Evolutionary conservation across 2,888 invertebrate species (phyloP).

Genomic region (Autographa gamma): DNA sequence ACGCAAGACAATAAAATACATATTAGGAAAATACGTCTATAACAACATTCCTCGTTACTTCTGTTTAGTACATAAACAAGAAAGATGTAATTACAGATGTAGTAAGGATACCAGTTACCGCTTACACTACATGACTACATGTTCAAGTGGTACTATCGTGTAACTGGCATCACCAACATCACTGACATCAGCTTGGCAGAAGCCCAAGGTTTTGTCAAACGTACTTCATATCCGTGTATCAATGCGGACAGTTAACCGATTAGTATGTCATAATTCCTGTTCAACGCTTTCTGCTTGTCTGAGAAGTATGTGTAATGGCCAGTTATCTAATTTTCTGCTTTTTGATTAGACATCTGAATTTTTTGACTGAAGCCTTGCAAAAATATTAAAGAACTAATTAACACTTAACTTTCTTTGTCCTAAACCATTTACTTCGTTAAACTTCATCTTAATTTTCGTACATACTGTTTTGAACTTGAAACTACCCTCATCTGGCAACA

Average conservation of each 20-base stretch:
- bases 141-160: constrained; percentile 54
- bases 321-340: neutral
- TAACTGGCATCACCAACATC: constrained; percentile 42
- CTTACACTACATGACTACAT: constrained; percentile 51
- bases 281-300: constrained; percentile 37
- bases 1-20: constrained; percentile 6
- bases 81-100: constrained; percentile 39
- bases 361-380: too few species aligned
- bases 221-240: constrained; percentile 55
- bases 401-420: neutral
- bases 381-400: neutral
- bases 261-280: constrained; percentile 57
- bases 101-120: constrained; percentile 24
- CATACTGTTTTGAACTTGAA: neutral
- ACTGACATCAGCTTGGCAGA: constrained; percentile 73
- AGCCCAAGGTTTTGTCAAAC: constrained; percentile 75
- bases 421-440: neutral
- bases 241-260: constrained; percentile 54
- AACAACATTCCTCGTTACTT: neutral
- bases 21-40: neutral
- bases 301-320: constrained; percentile 9
- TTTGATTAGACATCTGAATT: too few species aligned
- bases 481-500: neutral
- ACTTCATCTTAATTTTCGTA: neutral
- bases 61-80: constrained; percentile 26